Percentiles rank a stretch among this genome's conserved stretches.
Evolutionary conservation across 1,140 invertebrate species (phyloP).

Genomic region (Periplaneta americana): DNA sequence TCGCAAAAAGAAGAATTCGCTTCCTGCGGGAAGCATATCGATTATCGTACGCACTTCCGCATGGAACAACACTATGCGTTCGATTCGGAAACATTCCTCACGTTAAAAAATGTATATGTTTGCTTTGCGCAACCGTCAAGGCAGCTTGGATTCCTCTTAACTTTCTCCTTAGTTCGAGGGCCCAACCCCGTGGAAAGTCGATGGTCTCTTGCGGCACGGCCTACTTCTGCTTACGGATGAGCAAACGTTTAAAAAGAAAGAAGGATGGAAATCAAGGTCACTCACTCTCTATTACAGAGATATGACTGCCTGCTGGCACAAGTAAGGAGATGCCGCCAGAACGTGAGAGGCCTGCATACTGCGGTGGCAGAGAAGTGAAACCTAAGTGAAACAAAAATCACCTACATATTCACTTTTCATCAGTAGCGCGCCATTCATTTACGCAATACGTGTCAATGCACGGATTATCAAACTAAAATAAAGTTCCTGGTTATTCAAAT

Average conservation of each 20-base stretch:
- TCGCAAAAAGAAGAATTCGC: no score
- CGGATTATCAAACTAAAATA: neutral
- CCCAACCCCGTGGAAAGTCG: slow-evolving; percentile 7
- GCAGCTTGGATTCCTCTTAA: neutral
- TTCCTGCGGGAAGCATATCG: no score
- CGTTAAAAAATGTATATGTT: neutral
- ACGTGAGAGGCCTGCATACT: neutral
- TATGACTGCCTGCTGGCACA: neutral
- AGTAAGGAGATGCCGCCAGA: neutral
- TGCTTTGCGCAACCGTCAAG: neutral
- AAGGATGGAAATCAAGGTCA: slow-evolving; percentile 12
- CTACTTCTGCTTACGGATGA: slow-evolving; percentile 15
- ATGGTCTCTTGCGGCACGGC: neutral
- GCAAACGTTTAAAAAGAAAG: slow-evolving; percentile 1
- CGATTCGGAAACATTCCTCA: neutral
- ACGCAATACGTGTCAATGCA: neutral
- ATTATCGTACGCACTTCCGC: neutral
- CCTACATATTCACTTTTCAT: neutral
- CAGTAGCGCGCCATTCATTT: no score
- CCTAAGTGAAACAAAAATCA: neutral
- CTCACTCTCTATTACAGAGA: slow-evolving; percentile 7
- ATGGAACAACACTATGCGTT: neutral
- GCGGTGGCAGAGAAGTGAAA: neutral
- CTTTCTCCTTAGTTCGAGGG: neutral
- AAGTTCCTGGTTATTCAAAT: neutral